Percentiles rank a stretch among this genome's conserved stretches.
phyloP scores from a whole-genome alignment of 2,797 vertebrate species.

The Tolypeutes matacus region DNA sequence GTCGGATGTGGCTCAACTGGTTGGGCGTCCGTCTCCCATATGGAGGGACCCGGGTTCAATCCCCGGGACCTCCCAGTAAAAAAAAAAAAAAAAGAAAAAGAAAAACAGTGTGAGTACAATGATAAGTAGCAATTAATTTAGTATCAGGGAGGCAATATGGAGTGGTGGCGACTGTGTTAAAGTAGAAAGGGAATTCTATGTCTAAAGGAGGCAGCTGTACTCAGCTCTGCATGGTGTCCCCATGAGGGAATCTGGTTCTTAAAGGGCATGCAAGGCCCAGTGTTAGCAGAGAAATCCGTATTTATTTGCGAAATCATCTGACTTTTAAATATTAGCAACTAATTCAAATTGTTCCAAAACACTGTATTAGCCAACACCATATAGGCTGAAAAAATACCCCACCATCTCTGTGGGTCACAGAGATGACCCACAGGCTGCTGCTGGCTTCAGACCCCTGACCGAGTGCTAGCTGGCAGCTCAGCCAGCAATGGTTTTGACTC shows the following conservation, averaged over 20 bases:
- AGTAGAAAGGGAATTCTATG: background rate
- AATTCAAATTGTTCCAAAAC: background rate
- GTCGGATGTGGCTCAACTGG: too few species aligned
- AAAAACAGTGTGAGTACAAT: accelerated
- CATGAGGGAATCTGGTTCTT: background rate
- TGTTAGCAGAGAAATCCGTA: accelerated
- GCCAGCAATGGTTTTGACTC: background rate
- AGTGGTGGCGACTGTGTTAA: background rate
- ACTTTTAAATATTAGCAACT: background rate
- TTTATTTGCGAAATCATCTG: background rate
- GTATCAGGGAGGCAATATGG: background rate
- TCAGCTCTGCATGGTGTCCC: background rate
- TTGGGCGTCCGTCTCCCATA: too few species aligned
- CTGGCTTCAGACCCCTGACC: background rate
- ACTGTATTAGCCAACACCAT: background rate
- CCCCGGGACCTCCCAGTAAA: too few species aligned
- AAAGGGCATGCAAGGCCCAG: accelerated
- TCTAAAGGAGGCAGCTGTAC: background rate
- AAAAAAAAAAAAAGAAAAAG: too few species aligned
- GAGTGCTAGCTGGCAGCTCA: background rate
- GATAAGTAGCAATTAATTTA: too few species aligned
- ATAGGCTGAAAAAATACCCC: background rate
- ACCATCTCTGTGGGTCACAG: background rate
- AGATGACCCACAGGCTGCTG: background rate
- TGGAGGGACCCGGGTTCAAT: too few species aligned